Evolutionary conservation across 2,797 vertebrate species (phyloP).

Genomic region (Rousettus madagascariensis): DNA sequence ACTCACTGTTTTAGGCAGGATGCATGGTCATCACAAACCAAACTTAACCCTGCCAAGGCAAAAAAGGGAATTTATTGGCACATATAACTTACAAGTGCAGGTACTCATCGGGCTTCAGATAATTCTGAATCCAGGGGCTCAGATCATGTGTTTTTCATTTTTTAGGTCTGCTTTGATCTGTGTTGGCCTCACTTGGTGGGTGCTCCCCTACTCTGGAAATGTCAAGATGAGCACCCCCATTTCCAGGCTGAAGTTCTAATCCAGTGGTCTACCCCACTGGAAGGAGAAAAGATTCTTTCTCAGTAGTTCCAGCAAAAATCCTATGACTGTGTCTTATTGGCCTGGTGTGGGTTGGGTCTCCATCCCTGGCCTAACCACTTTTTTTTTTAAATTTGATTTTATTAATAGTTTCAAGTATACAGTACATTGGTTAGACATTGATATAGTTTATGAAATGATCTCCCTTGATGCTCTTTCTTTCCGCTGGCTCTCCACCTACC

Average conservation of each 20-base stretch:
- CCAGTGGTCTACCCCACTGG: background rate
- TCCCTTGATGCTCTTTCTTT: no score
- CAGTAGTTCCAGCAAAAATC: background rate
- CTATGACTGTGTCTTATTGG: background rate
- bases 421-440: no score
- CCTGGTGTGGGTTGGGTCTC: background rate
- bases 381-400: no score
- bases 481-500: no score
- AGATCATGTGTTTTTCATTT: background rate
- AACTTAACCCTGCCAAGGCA: background rate
- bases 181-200: background rate
- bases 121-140: background rate
- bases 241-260: background rate
- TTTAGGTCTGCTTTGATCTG: background rate
- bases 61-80: background rate
- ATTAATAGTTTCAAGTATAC: no score
- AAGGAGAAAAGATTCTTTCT: background rate
- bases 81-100: background rate
- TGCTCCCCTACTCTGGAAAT: background rate
- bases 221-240: background rate
- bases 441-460: no score
- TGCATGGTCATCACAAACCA: background rate
- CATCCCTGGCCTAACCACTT: background rate
- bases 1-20: background rate
- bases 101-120: background rate